These are phyloP conservation scores for Nesidiocoris tenuis DNA, from an alignment of 2,888 invertebrate species.

Conservation along the genomic window DNA sequence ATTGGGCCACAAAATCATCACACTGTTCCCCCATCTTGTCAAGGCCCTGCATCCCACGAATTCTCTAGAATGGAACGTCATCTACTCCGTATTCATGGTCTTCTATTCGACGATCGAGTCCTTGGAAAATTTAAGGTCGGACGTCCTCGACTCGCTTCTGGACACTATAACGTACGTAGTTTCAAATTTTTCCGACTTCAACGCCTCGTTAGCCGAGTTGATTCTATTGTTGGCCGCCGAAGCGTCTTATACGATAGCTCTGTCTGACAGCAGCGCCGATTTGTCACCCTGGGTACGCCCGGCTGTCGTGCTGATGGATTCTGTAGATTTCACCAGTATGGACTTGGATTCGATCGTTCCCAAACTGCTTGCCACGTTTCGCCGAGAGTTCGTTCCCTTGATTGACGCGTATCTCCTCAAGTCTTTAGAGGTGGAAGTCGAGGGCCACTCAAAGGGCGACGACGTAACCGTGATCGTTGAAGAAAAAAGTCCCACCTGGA, in stretches of 20 bases:
- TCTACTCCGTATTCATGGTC: background rate
- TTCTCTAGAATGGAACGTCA: conserved; percentile 12
- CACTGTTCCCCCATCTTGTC: background rate
- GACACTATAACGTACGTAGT: background rate
- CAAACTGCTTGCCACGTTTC: background rate
- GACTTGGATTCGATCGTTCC: conserved; percentile 4
- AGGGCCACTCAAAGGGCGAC: background rate
- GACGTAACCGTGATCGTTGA: background rate
- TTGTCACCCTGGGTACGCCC: conserved; percentile 1
- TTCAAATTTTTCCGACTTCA: background rate
- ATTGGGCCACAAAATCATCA: background rate
- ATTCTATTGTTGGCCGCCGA: conserved; percentile 22
- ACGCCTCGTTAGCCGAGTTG: background rate
- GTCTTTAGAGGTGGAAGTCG: background rate
- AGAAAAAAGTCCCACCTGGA: conserved; percentile 10
- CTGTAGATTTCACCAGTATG: background rate
- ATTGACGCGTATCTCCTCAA: background rate
- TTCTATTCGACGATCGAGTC: background rate
- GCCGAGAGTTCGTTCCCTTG: conserved; percentile 9
- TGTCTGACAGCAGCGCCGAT: background rate
- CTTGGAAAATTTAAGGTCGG: background rate
- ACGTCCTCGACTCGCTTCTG: background rate
- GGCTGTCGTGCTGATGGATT: background rate
- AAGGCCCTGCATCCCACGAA: background rate
- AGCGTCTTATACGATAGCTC: background rate